Conservation (phyloP, 2,888 invertebrate genomes). For the Drosophila nigricruria region DNA sequence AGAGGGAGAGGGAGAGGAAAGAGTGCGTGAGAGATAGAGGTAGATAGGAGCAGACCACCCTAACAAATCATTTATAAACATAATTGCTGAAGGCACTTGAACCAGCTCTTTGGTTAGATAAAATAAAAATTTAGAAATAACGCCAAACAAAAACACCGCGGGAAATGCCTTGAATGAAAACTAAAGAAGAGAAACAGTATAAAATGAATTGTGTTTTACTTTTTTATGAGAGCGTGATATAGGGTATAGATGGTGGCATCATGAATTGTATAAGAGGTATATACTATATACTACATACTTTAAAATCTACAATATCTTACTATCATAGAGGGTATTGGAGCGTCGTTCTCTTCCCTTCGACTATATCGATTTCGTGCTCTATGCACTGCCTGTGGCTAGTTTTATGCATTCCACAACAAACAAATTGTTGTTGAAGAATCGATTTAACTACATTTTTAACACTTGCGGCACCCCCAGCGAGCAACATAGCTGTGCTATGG, state of each 20-base stretch:
- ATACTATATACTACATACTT: too few relatives aligned
- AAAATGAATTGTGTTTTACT: conserved; percentile 28
- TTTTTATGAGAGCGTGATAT: neutral
- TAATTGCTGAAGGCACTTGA: conserved; percentile 65
- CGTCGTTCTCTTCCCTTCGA: neutral
- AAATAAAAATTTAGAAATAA: conserved; percentile 32
- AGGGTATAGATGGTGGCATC: neutral
- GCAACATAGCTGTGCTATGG: conserved; percentile 40
- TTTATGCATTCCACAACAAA: conserved; percentile 57
- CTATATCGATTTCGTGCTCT: conserved; percentile 16
- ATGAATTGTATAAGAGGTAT: neutral
- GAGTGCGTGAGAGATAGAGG: neutral
- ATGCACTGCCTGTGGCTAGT: conserved; percentile 50
- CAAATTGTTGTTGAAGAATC: conserved; percentile 63
- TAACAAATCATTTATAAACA: conserved; percentile 77
- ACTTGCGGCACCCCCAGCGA: conserved; percentile 63
- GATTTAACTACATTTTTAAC: conserved; percentile 74
- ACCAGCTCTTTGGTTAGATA: conserved; percentile 27
- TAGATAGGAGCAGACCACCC: conserved; percentile 62
- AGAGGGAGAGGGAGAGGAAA: too few relatives aligned
- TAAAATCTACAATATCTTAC: too few relatives aligned
- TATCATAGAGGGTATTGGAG: neutral
- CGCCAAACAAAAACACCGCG: conserved; percentile 66
- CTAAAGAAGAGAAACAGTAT: conserved; percentile 12
- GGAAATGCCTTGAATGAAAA: conserved; percentile 60